phyloP scores from a whole-genome alignment of 2,113 vertebrate species.

The Gasterosteus aculeatus region DNA sequence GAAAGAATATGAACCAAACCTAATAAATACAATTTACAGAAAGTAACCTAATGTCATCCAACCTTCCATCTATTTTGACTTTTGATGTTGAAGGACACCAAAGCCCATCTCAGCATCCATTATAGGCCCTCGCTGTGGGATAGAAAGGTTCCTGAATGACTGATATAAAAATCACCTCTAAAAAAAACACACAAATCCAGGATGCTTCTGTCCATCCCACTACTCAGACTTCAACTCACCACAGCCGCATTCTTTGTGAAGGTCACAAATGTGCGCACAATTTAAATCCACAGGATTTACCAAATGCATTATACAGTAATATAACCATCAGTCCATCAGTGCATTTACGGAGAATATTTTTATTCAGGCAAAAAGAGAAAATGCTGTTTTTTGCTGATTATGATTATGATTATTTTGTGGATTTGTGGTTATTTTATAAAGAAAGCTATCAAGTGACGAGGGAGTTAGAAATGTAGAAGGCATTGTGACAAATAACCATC shows the following conservation, averaged over 20 bases:
- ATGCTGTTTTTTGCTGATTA: not conserved
- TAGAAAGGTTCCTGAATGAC: not conserved
- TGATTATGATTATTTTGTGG: not conserved
- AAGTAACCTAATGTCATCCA: not conserved
- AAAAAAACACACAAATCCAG: not conserved
- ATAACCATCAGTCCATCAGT: not conserved
- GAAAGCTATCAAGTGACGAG: not conserved
- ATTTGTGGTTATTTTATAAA: not conserved
- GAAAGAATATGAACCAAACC: not conserved
- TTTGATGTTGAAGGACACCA: not conserved
- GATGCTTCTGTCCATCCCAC: not conserved
- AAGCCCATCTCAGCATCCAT: not conserved
- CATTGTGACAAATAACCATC: not conserved
- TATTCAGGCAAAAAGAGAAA: not conserved
- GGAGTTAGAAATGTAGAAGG: not conserved
- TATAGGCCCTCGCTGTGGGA: not conserved
- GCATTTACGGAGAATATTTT: not conserved
- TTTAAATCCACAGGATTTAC: not conserved
- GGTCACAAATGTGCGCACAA: not conserved
- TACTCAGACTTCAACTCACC: not conserved
- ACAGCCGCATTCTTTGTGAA: not conserved
- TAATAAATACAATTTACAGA: not conserved
- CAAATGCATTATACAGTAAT: not conserved
- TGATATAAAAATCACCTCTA: not conserved
- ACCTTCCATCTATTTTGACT: not conserved